These are phyloP conservation scores for Ophiodon elongatus DNA, from an alignment of 2,113 vertebrate species.

Conservation along the genomic window DNA sequence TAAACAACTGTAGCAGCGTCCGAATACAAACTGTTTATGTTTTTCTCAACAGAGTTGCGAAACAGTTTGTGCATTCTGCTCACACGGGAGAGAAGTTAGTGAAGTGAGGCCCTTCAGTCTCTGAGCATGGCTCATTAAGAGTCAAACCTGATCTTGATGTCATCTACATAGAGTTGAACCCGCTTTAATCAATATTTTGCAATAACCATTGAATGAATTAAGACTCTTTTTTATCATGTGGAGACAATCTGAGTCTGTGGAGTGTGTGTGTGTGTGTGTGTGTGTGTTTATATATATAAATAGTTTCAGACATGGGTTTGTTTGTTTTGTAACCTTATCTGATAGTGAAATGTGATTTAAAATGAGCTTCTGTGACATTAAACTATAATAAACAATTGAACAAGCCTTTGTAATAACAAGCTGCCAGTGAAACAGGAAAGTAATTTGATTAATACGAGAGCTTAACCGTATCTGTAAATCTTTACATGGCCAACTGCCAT, in stretches of 20 bases:
- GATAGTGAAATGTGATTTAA: not conserved
- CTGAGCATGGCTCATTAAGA: not conserved
- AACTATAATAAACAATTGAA: not conserved
- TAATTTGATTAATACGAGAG: conserved; percentile 3
- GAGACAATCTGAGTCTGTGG: not conserved
- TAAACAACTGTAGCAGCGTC: not conserved
- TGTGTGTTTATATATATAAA: too few species aligned
- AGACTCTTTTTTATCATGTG: not conserved
- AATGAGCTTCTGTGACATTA: not conserved
- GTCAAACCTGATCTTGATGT: not conserved
- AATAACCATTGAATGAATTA: not conserved
- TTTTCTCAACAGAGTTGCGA: not conserved
- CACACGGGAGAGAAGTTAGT: not conserved
- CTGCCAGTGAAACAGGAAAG: conserved; percentile 22
- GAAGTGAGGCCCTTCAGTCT: not conserved
- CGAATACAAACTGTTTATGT: not conserved
- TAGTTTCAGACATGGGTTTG: not conserved
- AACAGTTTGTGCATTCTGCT: not conserved
- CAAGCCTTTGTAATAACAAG: conserved; percentile 11
- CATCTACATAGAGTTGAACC: not conserved
- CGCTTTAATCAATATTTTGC: not conserved
- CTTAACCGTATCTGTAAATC: conserved; percentile 19
- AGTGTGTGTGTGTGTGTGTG: too few species aligned
- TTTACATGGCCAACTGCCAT: not conserved
- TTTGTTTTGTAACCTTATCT: not conserved